Evolutionary conservation across 2,113 vertebrate species (phyloP), one percentile per base, ranked within the genome.

Genomic region (Poecile atricapillus): DNA sequence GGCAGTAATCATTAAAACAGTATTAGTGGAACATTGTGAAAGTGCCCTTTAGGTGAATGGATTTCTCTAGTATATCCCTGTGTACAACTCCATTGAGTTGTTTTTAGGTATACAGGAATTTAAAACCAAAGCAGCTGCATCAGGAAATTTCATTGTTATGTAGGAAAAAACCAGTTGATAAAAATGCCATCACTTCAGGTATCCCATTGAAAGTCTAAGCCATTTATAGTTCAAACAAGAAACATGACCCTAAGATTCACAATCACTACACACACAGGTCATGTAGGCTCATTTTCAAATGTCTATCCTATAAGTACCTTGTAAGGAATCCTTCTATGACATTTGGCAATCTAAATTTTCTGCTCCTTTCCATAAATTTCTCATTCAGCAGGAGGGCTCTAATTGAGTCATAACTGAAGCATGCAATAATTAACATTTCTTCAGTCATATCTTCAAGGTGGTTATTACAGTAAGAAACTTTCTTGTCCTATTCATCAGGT

Each of bases 351-450:
- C 25, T 79, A 64, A 87, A 68, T 81, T 87, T 86, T 89, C 65
- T 77, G 9, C 70, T 87, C 17, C 10, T 69, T 81, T 73, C 58
- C 1, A 1, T 59, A 74, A 88, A 77, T 83, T 77, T 86, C 46
- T 62, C 21, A 86, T 79, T 80, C 46, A 90, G 25, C 58, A 59
- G 37, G 68, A 86, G 21, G 24, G 46, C 21, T 80, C 37, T 86
- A 73, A 90, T 11, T 90, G 87, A 94, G 53, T 70, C 47, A 31
- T 64, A 73, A 63, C 35, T 60, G 79, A 77, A 43, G 39, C 43
- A 67, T 89, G 19, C 10, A 80, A 39, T 28, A 74, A 89, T 92
- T 97, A 93, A 62, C 35, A 39, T 84, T 90, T 92, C 59, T 88
- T 81, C 73, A 89, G 17, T 77, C 33, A 41, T 63, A 44, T 81